A percentile compares a stretch with the other conserved stretches of the same genome.
Conservation (phyloP, 35 echinoderm and acorn worm species). For the Stichopus chloronotus region DNA sequence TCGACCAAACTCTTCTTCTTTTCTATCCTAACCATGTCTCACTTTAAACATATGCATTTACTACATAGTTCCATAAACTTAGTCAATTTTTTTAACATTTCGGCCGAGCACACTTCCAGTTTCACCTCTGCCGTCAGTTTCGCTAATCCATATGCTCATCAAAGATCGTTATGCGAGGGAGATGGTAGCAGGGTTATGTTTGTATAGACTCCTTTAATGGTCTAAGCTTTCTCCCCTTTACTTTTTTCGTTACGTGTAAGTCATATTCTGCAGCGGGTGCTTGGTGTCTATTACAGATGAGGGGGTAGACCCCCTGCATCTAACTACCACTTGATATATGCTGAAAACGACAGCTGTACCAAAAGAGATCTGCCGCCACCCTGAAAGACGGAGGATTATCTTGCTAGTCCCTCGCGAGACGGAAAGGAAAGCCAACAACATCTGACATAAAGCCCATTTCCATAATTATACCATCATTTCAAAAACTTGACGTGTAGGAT, state of each 20-base stretch:
- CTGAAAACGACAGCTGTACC: conserved; percentile 53
- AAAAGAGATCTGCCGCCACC: conserved; percentile 48
- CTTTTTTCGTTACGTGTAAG: not conserved
- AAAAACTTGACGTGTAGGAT: not conserved
- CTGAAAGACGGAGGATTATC: not conserved
- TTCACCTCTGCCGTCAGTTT: no score
- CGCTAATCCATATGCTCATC: no score
- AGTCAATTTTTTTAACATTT: no score
- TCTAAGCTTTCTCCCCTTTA: not conserved
- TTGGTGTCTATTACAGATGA: not conserved
- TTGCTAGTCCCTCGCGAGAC: conserved; percentile 9
- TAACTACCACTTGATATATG: conserved; percentile 36
- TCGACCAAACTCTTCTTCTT: no score
- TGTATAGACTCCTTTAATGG: not conserved
- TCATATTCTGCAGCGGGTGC: not conserved
- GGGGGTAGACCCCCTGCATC: conserved; percentile 25
- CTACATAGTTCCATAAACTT: no score
- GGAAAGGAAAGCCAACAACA: conserved; percentile 31
- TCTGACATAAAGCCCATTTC: conserved; percentile 52
- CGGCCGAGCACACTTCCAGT: no score
- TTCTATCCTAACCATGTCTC: no score
- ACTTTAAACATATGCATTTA: no score
- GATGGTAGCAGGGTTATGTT: no score
- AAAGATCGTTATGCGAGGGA: no score
- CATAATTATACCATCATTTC: conserved; percentile 5